Conservation (phyloP, 23 tunicate genomes). For the Trididemnum miniatum region DNA sequence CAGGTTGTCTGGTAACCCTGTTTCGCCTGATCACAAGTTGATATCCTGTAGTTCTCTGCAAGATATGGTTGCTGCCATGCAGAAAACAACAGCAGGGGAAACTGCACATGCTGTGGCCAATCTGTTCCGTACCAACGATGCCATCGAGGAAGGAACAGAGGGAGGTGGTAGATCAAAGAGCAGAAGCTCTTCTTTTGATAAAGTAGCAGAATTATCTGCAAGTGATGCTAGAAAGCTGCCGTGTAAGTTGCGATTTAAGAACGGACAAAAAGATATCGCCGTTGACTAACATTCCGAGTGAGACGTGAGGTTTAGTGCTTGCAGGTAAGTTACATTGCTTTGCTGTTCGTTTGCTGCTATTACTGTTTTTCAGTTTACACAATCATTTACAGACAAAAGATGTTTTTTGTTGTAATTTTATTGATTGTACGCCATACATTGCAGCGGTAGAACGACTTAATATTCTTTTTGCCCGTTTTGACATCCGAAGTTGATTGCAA, state of each 20-base stretch:
- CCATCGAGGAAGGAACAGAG: neutral
- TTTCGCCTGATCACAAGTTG: neutral
- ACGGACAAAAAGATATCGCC: too few relatives aligned
- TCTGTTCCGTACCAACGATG: neutral
- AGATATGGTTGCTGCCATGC: neutral
- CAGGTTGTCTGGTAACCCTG: neutral
- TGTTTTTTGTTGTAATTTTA: too few relatives aligned
- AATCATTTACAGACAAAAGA: too few relatives aligned
- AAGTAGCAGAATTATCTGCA: neutral
- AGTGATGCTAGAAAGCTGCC: neutral
- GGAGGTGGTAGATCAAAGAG: neutral
- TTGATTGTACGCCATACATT: too few relatives aligned
- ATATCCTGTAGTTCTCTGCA: neutral
- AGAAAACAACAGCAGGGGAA: neutral
- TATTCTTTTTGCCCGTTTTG: too few relatives aligned
- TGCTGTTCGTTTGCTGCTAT: too few relatives aligned
- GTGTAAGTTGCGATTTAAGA: conserved; percentile 16
- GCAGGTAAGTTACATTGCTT: too few relatives aligned
- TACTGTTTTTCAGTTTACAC: too few relatives aligned
- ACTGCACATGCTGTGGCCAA: conserved; percentile 18
- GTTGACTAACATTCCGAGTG: too few relatives aligned
- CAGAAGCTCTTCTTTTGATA: neutral
- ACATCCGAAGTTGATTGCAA: too few relatives aligned
- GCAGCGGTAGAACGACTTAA: too few relatives aligned
- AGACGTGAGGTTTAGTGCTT: too few relatives aligned